These are phyloP conservation scores for Cosmorhoe ocellata DNA, from an alignment of 2,888 invertebrate genomes.

Conservation along the genomic window DNA sequence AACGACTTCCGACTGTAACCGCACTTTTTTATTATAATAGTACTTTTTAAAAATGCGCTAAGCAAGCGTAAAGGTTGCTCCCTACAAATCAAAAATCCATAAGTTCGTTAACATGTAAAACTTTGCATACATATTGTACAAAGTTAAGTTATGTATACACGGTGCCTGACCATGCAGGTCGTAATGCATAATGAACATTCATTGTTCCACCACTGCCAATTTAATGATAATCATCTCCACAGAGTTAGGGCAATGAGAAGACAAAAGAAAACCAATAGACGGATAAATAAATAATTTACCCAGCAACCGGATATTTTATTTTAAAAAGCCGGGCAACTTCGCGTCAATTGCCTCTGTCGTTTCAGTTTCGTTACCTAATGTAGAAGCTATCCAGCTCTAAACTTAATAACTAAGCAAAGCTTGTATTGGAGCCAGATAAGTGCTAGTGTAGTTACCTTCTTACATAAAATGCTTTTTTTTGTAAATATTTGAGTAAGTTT, in stretches of 20 bases:
- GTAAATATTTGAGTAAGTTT: too few species aligned
- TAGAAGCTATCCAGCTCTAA: too few species aligned
- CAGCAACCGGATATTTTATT: neutral
- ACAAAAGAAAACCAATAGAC: constrained; percentile 10
- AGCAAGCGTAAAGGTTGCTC: too few species aligned
- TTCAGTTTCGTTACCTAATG: neutral
- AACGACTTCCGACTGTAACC: too few species aligned
- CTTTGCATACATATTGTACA: constrained; percentile 32
- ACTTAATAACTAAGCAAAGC: neutral
- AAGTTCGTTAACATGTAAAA: constrained; percentile 28
- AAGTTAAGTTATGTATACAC: constrained; percentile 40
- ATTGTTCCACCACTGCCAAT: constrained; percentile 36
- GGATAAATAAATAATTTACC: constrained; percentile 1
- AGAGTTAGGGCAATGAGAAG: constrained; percentile 14
- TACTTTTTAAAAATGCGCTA: too few species aligned
- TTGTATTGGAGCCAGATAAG: too few species aligned
- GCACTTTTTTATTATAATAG: too few species aligned
- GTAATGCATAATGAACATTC: constrained; percentile 37
- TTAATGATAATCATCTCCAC: constrained; percentile 32
- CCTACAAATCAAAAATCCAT: neutral
- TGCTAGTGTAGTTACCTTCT: too few species aligned
- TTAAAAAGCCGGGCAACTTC: neutral
- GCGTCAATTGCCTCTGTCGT: too few species aligned
- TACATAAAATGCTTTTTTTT: too few species aligned
- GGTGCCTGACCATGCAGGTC: constrained; percentile 54